Evolutionary conservation across 2,797 vertebrate genomes (phyloP).

Genomic region (Limosa lapponica): DNA sequence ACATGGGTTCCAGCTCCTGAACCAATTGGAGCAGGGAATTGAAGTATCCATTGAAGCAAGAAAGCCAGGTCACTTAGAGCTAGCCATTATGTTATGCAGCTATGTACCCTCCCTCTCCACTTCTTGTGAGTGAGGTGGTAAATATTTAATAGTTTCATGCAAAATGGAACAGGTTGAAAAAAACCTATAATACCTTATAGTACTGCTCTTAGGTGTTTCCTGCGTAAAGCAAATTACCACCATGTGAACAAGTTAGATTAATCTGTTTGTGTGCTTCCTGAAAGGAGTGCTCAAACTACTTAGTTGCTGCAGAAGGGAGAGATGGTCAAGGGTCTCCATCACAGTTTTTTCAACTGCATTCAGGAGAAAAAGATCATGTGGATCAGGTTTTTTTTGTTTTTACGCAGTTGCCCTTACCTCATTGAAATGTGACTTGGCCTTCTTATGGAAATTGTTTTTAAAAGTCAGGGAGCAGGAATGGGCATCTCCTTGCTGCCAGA

Average conservation of each 20-base stretch:
- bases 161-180: conserved; percentile 12
- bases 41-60: conserved; percentile 38
- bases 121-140: not conserved
- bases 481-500: not conserved
- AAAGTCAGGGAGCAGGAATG: not conserved
- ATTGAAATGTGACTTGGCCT: not conserved
- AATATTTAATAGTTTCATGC: conserved; percentile 52
- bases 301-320: not conserved
- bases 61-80: not conserved
- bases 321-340: not conserved
- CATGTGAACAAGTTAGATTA: not conserved
- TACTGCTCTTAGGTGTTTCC: not conserved
- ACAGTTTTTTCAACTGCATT: not conserved
- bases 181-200: not conserved
- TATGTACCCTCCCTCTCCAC: not conserved
- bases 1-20: not conserved
- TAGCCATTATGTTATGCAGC: not conserved
- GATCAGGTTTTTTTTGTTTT: not conserved
- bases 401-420: not conserved
- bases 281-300: not conserved
- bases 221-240: not conserved
- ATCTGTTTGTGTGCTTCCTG: not conserved
- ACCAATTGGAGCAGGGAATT: conserved; percentile 54
- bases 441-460: not conserved
- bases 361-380: not conserved